A percentile compares a stretch with the other conserved stretches of the same genome.
Evolutionary conservation across 2,888 invertebrate species (phyloP).

Genomic region (Sinhomidia bicolor): DNA sequence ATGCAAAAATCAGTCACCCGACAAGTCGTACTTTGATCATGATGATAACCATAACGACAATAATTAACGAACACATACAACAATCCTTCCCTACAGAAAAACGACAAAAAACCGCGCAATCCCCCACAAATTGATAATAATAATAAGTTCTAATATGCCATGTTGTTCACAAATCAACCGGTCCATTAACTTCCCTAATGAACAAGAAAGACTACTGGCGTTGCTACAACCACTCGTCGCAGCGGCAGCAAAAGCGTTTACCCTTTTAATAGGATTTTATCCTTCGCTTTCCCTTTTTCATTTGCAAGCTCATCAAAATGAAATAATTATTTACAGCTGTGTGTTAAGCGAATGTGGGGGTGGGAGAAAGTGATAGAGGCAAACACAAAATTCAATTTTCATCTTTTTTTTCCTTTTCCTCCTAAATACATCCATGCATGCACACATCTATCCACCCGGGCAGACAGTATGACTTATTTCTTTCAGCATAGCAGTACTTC

Average conservation of each 20-base stretch:
- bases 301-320: constrained; percentile 35
- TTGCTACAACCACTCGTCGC: background rate
- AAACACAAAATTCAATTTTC: constrained; percentile 32
- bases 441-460: background rate
- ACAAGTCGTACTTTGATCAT: background rate
- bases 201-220: background rate
- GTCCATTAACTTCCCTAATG: constrained; percentile 49
- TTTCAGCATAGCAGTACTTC: too few relatives aligned
- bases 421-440: background rate
- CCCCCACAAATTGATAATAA: background rate
- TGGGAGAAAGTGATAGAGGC: background rate
- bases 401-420: background rate
- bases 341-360: background rate
- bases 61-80: background rate
- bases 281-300: background rate
- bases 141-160: background rate
- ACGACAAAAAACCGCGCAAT: too few relatives aligned
- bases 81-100: background rate
- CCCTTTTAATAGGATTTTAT: background rate
- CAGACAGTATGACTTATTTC: too few relatives aligned
- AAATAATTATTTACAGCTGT: constrained; percentile 30
- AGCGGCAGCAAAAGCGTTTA: background rate
- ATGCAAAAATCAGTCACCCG: constrained; percentile 10
- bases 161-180: background rate
- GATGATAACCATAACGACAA: background rate